phyloP scores from a whole-genome alignment of 1,140 invertebrate genomes.

The Pogonomyrmex californicus region DNA sequence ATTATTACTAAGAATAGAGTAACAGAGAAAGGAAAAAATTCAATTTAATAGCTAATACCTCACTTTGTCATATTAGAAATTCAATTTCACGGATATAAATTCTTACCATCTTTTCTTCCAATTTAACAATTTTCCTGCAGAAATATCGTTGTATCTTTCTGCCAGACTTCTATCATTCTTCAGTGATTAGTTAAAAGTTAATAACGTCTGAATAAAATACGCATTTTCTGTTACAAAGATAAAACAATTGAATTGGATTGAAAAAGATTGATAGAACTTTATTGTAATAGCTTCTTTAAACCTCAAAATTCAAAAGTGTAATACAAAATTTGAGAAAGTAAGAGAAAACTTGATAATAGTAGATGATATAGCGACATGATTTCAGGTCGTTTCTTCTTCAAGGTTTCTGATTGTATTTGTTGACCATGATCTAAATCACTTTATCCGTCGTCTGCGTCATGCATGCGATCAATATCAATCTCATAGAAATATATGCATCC shows the following conservation, averaged over 20 bases:
- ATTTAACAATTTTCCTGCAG: slow-evolving; percentile 1
- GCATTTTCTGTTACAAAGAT: too few species aligned
- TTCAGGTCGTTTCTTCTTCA: background rate
- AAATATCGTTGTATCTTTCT: background rate
- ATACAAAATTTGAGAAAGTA: background rate
- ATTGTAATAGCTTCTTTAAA: background rate
- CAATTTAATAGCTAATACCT: background rate
- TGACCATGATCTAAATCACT: slow-evolving; percentile 33
- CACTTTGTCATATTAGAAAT: background rate
- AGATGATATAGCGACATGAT: background rate
- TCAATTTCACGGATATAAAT: slow-evolving; percentile 14
- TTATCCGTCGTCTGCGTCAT: background rate
- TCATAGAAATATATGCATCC: background rate
- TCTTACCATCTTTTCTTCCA: background rate
- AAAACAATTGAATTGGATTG: background rate
- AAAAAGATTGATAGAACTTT: background rate
- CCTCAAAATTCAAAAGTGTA: background rate
- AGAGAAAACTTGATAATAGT: background rate
- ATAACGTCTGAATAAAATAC: background rate
- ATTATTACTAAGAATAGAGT: background rate
- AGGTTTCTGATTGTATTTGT: background rate
- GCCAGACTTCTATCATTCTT: slow-evolving; percentile 8
- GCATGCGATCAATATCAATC: slow-evolving; percentile 29
- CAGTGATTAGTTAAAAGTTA: background rate
- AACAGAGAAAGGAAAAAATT: background rate